Conservation (phyloP, 2,888 invertebrate species). For the Leptinotarsa rubiginosa region DNA sequence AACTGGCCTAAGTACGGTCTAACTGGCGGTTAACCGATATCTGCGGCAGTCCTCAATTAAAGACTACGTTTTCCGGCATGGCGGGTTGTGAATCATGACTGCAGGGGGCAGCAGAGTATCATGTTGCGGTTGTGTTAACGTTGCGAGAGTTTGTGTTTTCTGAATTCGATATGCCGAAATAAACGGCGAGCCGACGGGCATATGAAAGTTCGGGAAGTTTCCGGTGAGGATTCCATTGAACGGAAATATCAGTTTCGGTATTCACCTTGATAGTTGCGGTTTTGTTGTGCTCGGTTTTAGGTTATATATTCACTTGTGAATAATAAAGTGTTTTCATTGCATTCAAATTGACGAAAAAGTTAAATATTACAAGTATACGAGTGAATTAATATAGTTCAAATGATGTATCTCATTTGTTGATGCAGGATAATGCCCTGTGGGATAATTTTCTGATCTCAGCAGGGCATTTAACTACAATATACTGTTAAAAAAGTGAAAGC, state of each 20-base stretch:
- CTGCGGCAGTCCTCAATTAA: conserved; percentile 40
- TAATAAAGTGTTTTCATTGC: too few species aligned
- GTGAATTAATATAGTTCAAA: too few species aligned
- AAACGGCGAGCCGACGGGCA: not conserved
- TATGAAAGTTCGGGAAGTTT: conserved; percentile 1
- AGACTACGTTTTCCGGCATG: conserved; percentile 33
- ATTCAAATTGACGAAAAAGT: too few species aligned
- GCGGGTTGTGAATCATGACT: conserved; percentile 22
- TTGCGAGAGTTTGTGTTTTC: conserved; percentile 34
- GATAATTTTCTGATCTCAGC: not conserved
- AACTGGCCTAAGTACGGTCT: conserved; percentile 25
- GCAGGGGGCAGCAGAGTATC: conserved; percentile 38
- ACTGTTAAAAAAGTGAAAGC: not conserved
- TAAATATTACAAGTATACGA: too few species aligned
- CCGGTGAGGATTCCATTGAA: not conserved
- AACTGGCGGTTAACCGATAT: conserved; percentile 39
- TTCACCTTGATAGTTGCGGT: not conserved
- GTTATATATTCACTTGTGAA: too few species aligned
- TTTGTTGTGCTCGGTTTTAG: too few species aligned
- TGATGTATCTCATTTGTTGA: not conserved
- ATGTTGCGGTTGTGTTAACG: conserved; percentile 39
- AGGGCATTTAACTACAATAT: not conserved
- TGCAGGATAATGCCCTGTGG: not conserved
- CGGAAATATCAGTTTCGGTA: not conserved
- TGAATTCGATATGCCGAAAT: conserved; percentile 30